Conservation (phyloP, 1,140 invertebrate genomes). For the Mactra quadrangularis region DNA sequence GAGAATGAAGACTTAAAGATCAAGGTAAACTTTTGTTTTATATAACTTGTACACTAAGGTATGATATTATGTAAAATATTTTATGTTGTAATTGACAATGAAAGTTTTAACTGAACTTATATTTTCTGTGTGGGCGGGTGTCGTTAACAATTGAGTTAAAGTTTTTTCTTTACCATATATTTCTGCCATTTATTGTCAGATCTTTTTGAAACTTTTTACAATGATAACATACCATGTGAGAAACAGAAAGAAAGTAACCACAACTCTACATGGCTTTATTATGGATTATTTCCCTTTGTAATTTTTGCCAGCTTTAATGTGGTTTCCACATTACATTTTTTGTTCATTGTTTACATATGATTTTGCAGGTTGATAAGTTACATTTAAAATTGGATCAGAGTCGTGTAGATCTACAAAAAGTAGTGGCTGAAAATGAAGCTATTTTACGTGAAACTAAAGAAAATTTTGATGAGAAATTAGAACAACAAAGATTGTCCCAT, state of each 20-base stretch:
- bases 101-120: neutral
- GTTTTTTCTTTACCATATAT: too few relatives aligned
- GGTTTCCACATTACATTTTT: too few relatives aligned
- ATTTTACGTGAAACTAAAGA: constrained; percentile 71
- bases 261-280: too few relatives aligned
- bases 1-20: constrained; percentile 79
- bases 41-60: neutral
- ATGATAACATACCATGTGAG: too few relatives aligned
- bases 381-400: constrained; percentile 78
- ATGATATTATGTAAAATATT: neutral
- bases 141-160: too few relatives aligned
- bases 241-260: too few relatives aligned
- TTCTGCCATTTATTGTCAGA: too few relatives aligned
- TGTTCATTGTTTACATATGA: too few relatives aligned
- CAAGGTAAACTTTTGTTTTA: constrained; percentile 76
- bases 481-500: constrained; percentile 73
- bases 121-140: too few relatives aligned
- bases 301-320: too few relatives aligned
- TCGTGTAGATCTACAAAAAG: constrained; percentile 76
- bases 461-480: constrained; percentile 71
- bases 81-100: neutral
- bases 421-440: constrained; percentile 78
- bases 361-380: constrained; percentile 75
- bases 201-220: too few relatives aligned
- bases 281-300: too few relatives aligned